A percentile compares a stretch with the other conserved stretches of the same genome.
phyloP scores from a whole-genome alignment of 2,888 invertebrate species.

The Auanema sp. region DNA sequence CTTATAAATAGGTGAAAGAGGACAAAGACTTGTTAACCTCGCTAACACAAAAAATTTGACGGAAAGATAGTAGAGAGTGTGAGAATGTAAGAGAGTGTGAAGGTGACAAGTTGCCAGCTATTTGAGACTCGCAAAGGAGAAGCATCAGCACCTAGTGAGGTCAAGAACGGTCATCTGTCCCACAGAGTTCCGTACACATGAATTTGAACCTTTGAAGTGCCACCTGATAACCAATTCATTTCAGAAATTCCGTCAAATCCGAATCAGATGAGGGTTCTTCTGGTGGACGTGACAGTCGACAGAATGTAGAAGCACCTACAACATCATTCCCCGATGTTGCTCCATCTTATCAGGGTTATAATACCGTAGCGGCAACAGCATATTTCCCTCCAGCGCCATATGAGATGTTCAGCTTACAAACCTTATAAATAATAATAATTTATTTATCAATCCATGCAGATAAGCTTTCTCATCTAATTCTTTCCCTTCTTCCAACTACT shows the following conservation, averaged over 20 bases:
- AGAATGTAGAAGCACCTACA: neutral
- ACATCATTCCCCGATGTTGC: conserved; percentile 14
- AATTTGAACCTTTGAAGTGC: neutral
- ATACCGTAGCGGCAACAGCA: neutral
- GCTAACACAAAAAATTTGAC: too few species aligned
- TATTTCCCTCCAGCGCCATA: neutral
- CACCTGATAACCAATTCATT: neutral
- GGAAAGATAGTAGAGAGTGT: too few species aligned
- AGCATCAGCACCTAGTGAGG: neutral
- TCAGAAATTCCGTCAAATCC: conserved; percentile 22
- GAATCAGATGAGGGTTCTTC: conserved; percentile 48
- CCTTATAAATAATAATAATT: neutral
- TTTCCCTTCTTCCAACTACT: too few species aligned
- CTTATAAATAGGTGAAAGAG: too few species aligned
- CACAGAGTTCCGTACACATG: neutral
- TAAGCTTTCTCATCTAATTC: too few species aligned
- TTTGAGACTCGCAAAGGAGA: too few species aligned
- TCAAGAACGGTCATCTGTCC: neutral
- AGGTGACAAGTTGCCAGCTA: too few species aligned
- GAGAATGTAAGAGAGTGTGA: too few species aligned
- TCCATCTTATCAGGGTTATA: conserved; percentile 12
- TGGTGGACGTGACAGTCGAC: conserved; percentile 29
- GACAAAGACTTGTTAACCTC: too few species aligned
- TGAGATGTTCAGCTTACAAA: conserved; percentile 5
- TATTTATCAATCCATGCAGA: too few species aligned